These are phyloP conservation scores for Argyresthia goedartella DNA, from an alignment of 2,888 invertebrate species.

Conservation along the genomic window DNA sequence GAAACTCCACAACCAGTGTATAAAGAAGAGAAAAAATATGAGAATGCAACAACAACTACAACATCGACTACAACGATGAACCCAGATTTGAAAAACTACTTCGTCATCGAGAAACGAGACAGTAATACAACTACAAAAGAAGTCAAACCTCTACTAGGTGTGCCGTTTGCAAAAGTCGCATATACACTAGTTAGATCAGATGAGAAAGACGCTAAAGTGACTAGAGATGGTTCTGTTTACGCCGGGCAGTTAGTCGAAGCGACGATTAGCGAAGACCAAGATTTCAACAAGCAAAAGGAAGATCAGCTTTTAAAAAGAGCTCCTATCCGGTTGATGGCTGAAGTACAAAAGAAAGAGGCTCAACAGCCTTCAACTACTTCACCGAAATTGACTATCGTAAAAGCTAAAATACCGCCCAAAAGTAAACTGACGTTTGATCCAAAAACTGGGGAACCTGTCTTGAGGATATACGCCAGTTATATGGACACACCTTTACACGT, in stretches of 20 bases:
- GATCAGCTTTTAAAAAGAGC: constrained; percentile 36
- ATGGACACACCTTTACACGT: constrained; percentile 46
- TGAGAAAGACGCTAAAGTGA: constrained; percentile 36
- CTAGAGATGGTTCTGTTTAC: constrained; percentile 42
- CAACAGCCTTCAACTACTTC: neutral
- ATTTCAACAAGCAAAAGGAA: constrained; percentile 48
- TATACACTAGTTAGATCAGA: constrained; percentile 46
- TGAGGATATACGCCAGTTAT: constrained; percentile 69
- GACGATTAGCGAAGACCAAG: constrained; percentile 50
- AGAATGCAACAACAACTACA: constrained; percentile 2
- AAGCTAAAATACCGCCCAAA: constrained; percentile 54
- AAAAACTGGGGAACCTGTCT: constrained; percentile 57
- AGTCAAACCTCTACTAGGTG: constrained; percentile 38
- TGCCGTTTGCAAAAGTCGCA: constrained; percentile 47
- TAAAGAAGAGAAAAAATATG: constrained; percentile 19
- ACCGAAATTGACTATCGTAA: constrained; percentile 37
- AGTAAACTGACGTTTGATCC: constrained; percentile 56
- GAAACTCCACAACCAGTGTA: constrained; percentile 59
- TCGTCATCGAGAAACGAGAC: constrained; percentile 30
- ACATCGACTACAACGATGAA: constrained; percentile 20
- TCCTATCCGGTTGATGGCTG: constrained; percentile 39
- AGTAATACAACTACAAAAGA: constrained; percentile 33
- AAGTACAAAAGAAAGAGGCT: constrained; percentile 31
- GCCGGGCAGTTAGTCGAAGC: constrained; percentile 60
- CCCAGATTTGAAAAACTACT: constrained; percentile 31